A percentile compares a stretch with the other conserved stretches of the same genome.
These are phyloP conservation scores for Clistopyga incitator DNA, from an alignment of 2,888 invertebrate genomes.

Conservation along the genomic window DNA sequence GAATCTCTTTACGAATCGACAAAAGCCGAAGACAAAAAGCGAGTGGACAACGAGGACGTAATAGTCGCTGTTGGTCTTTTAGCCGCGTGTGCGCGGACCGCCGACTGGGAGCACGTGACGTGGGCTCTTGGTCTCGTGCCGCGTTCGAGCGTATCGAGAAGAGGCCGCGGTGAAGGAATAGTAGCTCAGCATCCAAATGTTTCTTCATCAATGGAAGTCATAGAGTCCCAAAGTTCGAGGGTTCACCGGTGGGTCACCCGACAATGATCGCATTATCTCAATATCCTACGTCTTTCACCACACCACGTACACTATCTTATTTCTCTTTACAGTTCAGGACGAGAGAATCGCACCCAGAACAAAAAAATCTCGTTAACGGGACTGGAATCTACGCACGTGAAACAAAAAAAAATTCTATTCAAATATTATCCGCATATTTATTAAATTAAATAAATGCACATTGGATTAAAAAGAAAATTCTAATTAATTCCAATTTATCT, in stretches of 20 bases:
- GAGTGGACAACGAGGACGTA: conserved; percentile 19
- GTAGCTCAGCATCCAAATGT: conserved; percentile 26
- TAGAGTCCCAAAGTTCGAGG: conserved; percentile 46
- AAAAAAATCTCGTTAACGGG: no score
- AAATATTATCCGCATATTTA: no score
- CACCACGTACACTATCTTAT: conserved; percentile 18
- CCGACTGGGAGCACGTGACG: conserved; percentile 63
- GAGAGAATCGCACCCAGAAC: not conserved
- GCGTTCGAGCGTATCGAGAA: conserved; percentile 47
- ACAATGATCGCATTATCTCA: conserved; percentile 61
- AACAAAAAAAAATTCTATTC: no score
- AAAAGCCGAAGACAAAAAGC: conserved; percentile 44
- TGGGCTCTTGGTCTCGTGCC: conserved; percentile 55
- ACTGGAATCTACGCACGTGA: no score
- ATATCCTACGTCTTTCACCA: conserved; percentile 44
- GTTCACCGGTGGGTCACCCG: conserved; percentile 51
- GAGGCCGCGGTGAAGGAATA: conserved; percentile 8
- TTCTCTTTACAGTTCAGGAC: not conserved
- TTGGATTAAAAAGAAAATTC: no score
- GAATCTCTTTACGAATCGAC: conserved; percentile 52
- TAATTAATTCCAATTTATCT: no score
- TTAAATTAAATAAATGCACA: no score
- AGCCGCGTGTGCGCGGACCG: conserved; percentile 57
- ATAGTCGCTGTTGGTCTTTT: conserved; percentile 46
- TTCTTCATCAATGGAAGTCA: conserved; percentile 59